These are phyloP conservation scores for Ectobius pallidus DNA, from an alignment of 2,888 invertebrate species.

Conservation along the genomic window DNA sequence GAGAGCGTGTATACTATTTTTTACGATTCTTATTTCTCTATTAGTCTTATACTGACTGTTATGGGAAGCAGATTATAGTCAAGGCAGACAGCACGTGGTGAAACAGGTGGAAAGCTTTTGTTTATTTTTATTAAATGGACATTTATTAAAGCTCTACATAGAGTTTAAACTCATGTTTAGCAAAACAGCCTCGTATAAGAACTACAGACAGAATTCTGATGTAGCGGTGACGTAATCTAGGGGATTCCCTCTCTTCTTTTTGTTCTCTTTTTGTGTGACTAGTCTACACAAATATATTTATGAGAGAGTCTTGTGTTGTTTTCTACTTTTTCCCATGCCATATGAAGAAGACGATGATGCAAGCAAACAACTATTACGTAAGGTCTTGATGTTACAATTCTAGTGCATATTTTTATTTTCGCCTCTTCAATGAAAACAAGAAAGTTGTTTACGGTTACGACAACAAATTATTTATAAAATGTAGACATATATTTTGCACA, in stretches of 20 bases:
- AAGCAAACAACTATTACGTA: too few relatives aligned
- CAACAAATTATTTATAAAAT: too few relatives aligned
- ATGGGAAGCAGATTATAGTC: slow-evolving; percentile 16
- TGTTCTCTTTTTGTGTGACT: not conserved
- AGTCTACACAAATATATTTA: too few relatives aligned
- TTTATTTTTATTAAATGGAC: slow-evolving; percentile 19
- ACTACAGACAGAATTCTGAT: not conserved
- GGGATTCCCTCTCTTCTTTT: not conserved
- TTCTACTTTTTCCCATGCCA: too few relatives aligned
- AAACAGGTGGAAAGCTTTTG: slow-evolving; percentile 4
- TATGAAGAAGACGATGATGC: too few relatives aligned
- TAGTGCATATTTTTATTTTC: too few relatives aligned
- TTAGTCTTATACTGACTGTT: not conserved
- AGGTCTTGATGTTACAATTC: too few relatives aligned
- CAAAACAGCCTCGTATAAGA: not conserved
- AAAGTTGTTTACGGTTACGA: too few relatives aligned
- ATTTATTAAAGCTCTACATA: not conserved
- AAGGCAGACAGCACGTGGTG: not conserved
- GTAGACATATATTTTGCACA: too few relatives aligned
- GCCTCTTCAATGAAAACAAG: too few relatives aligned
- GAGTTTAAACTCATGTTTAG: not conserved
- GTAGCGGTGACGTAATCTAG: not conserved
- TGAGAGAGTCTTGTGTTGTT: too few relatives aligned
- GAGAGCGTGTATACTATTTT: not conserved
- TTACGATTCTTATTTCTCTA: not conserved